Evolutionary conservation across 2,888 invertebrate genomes (phyloP), one percentile per base, ranked within the genome.

Genomic region (Eurytoma adleriae): DNA sequence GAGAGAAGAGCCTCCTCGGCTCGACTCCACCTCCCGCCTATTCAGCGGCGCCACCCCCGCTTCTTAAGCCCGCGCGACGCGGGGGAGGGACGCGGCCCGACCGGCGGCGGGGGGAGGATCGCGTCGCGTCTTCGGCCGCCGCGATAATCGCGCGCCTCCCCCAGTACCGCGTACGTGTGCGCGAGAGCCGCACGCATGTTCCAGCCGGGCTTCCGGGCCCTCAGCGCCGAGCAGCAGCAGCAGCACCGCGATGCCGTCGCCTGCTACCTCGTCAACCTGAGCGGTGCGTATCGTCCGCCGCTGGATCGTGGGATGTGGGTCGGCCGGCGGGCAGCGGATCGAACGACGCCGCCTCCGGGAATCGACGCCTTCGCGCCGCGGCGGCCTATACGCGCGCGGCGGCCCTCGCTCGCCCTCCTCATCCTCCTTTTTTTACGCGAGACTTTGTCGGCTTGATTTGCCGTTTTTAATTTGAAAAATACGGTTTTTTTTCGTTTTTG

Each of bases 251-350:
- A 74, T 84, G 84, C 84, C 84, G 87, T 87, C 85, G 86, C 86
- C 85, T 88, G 83, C 84, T 88, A 88, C 84, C 88, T 88, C 83
- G 86, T 88, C 78, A 88, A 87, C 85, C 76, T 88, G 74, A 87
- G 86, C 79, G 86, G 86, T 87, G 85, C 20, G 86, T 88, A 86
- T 62, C n/a, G 20, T 16, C 40, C 4, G 5, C 2, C 2, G 40
- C 7, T 7, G 40, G 4, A 4, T 7, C 40, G 2, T 4, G 24
- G 24, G 13, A 13, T 3, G 52, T 24, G 14, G 12, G 12, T 1
- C 12, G 20, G 54, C 20, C 14, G 24, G 13, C 50, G 67, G 18
- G 24, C 14, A 20, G 1, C 50, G 50, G 13, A 68, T 52, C 52
- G 24, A 67, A 20, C 67, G 67, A 67, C 66, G 66, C 66, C 52